Conservation (phyloP, 2,888 invertebrate genomes). For the Drosophila leonis region DNA sequence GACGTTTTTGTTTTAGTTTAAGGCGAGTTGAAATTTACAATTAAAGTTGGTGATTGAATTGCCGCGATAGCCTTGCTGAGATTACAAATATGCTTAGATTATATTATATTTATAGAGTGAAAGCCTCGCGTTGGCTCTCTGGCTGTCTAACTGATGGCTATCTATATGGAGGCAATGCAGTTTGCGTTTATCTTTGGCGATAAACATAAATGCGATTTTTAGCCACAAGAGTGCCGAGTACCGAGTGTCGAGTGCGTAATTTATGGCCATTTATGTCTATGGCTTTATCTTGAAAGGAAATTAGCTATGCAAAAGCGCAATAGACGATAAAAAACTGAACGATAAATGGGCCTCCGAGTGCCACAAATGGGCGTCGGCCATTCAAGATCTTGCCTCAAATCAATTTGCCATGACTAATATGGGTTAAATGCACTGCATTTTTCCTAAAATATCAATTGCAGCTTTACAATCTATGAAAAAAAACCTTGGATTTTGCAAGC, state of each 20-base stretch:
- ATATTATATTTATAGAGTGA: conserved; percentile 80
- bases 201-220: conserved; percentile 63
- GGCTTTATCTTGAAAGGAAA: conserved; percentile 81
- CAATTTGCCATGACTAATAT: conserved; percentile 75
- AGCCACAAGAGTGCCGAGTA: conserved; percentile 23
- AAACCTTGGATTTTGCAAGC: conserved; percentile 15
- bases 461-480: conserved; percentile 31
- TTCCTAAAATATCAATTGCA: conserved; percentile 50
- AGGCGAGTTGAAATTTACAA: conserved; percentile 66
- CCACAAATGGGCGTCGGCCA: conserved; percentile 56
- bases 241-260: conserved; percentile 64
- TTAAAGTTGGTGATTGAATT: conserved; percentile 77
- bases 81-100: conserved; percentile 74
- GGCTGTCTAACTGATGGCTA: conserved; percentile 52
- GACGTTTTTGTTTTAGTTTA: conserved; percentile 18
- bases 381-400: conserved; percentile 49
- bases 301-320: conserved; percentile 66
- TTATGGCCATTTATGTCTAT: conserved; percentile 74
- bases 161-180: conserved; percentile 52
- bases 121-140: conserved; percentile 47
- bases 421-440: conserved; percentile 64
- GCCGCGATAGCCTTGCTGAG: conserved; percentile 75
- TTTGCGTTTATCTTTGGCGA: conserved; percentile 62
- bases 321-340: conserved; percentile 49
- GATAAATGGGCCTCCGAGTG: conserved; percentile 56